Percentiles rank a stretch among this genome's conserved stretches.
phyloP scores from a whole-genome alignment of 2,888 invertebrate species.

The Tethea ocularis region DNA sequence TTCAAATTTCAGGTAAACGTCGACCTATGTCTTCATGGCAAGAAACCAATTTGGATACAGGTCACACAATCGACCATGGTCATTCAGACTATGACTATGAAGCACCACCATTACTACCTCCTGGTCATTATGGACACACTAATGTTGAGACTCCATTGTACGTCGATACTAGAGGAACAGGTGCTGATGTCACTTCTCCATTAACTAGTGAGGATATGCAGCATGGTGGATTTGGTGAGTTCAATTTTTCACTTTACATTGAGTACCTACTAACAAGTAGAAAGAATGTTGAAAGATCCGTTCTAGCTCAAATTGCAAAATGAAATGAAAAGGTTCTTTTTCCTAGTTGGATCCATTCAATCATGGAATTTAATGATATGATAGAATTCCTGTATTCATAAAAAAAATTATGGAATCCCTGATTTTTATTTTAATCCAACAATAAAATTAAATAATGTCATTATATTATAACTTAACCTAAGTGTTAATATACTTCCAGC shows the following conservation, averaged over 20 bases:
- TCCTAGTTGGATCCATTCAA: too few relatives aligned
- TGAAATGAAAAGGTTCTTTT: too few relatives aligned
- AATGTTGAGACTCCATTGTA: slow-evolving; percentile 85
- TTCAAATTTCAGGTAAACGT: slow-evolving; percentile 48
- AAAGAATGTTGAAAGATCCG: too few relatives aligned
- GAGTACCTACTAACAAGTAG: too few relatives aligned
- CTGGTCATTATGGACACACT: slow-evolving; percentile 60
- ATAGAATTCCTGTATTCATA: too few relatives aligned
- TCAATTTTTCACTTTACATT: neutral
- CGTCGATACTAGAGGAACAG: slow-evolving; percentile 85
- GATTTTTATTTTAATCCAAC: too few relatives aligned
- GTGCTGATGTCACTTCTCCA: slow-evolving; percentile 63
- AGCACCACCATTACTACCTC: slow-evolving; percentile 49
- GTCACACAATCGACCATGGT: slow-evolving; percentile 89
- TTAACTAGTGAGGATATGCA: slow-evolving; percentile 74
- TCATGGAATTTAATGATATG: too few relatives aligned
- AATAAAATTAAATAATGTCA: too few relatives aligned
- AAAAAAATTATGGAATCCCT: too few relatives aligned
- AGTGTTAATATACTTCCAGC: slow-evolving; percentile 69
- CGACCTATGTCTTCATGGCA: slow-evolving; percentile 90
- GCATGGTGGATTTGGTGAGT: slow-evolving; percentile 66
- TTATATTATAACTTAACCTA: neutral
- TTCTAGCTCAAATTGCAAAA: neutral
- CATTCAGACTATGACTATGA: slow-evolving; percentile 72
- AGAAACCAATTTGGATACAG: slow-evolving; percentile 95